phyloP scores from a whole-genome alignment of 2,113 vertebrate genomes.

The Platysteira castanea region DNA sequence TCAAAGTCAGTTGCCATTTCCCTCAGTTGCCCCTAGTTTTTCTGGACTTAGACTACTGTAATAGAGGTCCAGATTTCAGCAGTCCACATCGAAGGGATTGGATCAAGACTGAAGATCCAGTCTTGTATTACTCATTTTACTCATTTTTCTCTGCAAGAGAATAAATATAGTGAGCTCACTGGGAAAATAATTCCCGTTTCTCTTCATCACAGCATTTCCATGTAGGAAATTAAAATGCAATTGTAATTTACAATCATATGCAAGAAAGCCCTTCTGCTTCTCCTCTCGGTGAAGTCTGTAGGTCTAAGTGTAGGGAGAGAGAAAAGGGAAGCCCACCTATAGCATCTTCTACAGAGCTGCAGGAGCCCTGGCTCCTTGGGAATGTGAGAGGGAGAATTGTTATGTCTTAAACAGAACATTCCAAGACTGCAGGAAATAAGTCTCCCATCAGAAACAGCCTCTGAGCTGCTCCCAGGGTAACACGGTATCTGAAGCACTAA shows the following conservation, averaged over 20 bases:
- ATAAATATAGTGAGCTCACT: background rate
- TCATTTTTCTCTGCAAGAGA: background rate
- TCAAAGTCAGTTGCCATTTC: background rate
- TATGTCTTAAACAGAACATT: background rate
- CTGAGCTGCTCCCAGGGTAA: background rate
- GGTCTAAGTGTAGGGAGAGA: background rate
- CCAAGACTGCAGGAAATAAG: background rate
- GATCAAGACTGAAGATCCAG: background rate
- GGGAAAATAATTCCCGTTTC: background rate
- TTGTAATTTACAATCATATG: no score
- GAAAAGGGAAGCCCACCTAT: background rate
- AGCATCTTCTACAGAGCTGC: background rate
- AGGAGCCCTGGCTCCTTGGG: background rate
- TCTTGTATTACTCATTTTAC: background rate
- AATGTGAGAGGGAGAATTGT: background rate
- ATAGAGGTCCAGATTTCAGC: background rate
- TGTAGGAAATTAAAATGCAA: no score
- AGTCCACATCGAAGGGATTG: background rate
- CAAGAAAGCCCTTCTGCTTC: background rate
- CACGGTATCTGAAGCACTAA: background rate
- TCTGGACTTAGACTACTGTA: background rate
- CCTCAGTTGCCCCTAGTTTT: background rate
- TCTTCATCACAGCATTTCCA: no score
- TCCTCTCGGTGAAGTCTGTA: background rate
- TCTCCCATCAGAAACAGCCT: background rate